Conservation (phyloP, 2,113 vertebrate species). For the Clarias magur region DNA sequence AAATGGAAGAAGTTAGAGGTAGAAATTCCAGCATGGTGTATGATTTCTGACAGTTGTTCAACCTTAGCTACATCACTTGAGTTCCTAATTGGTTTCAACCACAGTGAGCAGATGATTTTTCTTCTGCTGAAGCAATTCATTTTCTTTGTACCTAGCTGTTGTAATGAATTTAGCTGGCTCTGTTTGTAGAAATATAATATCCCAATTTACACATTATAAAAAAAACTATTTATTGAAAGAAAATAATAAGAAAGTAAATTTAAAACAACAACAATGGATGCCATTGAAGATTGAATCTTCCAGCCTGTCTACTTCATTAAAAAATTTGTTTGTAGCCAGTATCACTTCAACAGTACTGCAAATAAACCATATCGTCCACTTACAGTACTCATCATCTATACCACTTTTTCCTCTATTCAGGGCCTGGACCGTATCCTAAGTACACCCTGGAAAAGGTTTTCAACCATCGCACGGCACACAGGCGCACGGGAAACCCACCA, state of each 20-base stretch:
- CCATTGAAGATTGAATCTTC: not conserved
- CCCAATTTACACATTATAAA: not conserved
- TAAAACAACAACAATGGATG: not conserved
- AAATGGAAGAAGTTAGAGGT: not conserved
- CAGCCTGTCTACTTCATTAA: not conserved
- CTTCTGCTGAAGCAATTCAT: not conserved
- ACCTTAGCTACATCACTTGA: not conserved
- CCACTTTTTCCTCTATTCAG: too few species aligned
- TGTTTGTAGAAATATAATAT: not conserved
- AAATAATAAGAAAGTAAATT: not conserved
- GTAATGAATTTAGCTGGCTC: not conserved
- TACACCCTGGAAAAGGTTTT: too few species aligned
- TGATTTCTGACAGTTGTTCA: not conserved
- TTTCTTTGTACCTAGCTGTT: not conserved
- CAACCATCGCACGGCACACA: too few species aligned
- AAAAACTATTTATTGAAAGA: not conserved
- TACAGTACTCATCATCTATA: too few species aligned
- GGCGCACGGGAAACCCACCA: too few species aligned
- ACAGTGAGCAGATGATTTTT: not conserved
- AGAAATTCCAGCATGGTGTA: not conserved
- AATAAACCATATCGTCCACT: not conserved
- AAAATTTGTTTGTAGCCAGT: not conserved
- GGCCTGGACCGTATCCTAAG: too few species aligned
- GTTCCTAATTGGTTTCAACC: not conserved
- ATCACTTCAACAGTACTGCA: not conserved